phyloP scores from a whole-genome alignment of 2,888 invertebrate species.

The Adineta ricciae region DNA sequence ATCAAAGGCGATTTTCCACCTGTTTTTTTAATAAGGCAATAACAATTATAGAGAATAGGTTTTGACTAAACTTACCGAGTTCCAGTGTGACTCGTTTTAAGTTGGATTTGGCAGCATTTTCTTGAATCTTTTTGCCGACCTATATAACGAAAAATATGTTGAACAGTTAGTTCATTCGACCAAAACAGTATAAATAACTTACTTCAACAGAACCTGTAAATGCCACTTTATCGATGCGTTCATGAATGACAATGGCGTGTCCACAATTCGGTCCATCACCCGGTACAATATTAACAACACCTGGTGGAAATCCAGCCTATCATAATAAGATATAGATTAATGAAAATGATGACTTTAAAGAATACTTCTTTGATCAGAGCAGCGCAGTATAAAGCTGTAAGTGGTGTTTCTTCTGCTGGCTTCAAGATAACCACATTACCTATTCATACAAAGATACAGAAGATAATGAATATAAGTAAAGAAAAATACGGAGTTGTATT shows the following conservation, averaged over 20 bases:
- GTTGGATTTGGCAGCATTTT: slow-evolving; percentile 63
- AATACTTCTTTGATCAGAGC: slow-evolving; percentile 33
- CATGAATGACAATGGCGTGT: slow-evolving; percentile 61
- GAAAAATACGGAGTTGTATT: background rate
- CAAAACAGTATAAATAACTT: background rate
- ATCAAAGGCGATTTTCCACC: slow-evolving; percentile 63
- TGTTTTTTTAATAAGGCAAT: background rate
- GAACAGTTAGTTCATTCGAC: too few relatives aligned
- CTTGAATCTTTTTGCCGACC: slow-evolving; percentile 72
- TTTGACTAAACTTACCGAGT: slow-evolving; percentile 56
- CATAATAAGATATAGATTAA: background rate
- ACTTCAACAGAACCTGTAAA: slow-evolving; percentile 66
- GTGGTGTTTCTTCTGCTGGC: slow-evolving; percentile 36
- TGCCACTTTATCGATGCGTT: slow-evolving; percentile 63
- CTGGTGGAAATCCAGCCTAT: slow-evolving; percentile 58
- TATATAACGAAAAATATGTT: slow-evolving; percentile 48
- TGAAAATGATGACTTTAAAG: background rate
- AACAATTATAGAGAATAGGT: background rate
- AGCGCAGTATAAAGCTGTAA: slow-evolving; percentile 34
- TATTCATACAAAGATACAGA: background rate
- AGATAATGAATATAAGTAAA: too few relatives aligned
- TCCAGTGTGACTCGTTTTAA: slow-evolving; percentile 81
- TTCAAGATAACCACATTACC: slow-evolving; percentile 34
- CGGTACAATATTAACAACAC: slow-evolving; percentile 64
- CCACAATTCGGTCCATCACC: slow-evolving; percentile 62